Evolutionary conservation across 2,888 invertebrate species (phyloP).

Genomic region (Lasioglossum figueresi): DNA sequence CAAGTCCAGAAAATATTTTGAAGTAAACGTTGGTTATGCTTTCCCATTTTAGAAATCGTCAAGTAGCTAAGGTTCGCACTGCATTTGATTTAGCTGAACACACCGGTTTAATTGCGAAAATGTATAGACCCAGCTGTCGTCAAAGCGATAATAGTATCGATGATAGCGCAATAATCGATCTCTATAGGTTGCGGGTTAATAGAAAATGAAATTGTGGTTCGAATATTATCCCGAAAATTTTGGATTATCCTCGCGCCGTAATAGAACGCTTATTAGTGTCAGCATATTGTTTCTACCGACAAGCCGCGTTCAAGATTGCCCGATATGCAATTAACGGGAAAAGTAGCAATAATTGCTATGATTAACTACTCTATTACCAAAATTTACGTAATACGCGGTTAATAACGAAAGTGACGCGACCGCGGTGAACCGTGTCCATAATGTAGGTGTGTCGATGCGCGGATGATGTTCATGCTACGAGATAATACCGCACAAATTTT

Average conservation of each 20-base stretch:
- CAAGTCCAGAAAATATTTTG: neutral
- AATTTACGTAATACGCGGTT: constrained; percentile 49
- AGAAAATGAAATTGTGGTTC: constrained; percentile 72
- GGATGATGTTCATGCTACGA: neutral
- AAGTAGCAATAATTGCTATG: constrained; percentile 64
- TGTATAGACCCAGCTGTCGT: constrained; percentile 44
- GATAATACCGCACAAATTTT: constrained; percentile 35
- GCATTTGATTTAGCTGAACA: constrained; percentile 25
- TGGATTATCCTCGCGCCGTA: constrained; percentile 69
- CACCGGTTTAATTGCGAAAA: constrained; percentile 56
- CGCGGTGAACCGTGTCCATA: constrained; percentile 35
- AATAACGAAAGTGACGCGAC: constrained; percentile 35
- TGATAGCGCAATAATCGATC: constrained; percentile 68
- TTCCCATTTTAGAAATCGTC: neutral
- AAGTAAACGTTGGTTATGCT: neutral
- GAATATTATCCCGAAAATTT: constrained; percentile 69
- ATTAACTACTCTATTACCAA: constrained; percentile 56
- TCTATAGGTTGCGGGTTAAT: constrained; percentile 60
- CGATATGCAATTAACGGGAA: constrained; percentile 58
- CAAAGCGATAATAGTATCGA: constrained; percentile 58
- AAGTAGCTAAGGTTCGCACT: neutral
- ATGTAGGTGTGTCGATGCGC: neutral
- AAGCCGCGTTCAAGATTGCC: constrained; percentile 61
- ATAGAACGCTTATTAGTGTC: constrained; percentile 70
- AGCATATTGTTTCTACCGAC: constrained; percentile 68